phyloP scores from a whole-genome alignment of 2,888 invertebrate species.

The Drosophila austrosaltans region DNA sequence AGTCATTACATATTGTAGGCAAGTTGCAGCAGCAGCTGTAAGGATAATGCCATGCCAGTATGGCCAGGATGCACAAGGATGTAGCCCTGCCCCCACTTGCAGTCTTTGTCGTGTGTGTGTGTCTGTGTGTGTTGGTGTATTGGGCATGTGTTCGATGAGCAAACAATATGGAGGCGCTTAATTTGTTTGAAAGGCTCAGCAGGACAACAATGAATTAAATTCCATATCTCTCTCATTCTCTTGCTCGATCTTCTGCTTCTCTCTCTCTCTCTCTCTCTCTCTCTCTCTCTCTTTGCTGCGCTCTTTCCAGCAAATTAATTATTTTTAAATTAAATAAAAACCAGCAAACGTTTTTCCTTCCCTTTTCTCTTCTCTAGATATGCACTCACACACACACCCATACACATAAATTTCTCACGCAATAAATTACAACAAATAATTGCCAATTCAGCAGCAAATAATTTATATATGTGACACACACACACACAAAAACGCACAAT shows the following conservation, averaged over 20 bases:
- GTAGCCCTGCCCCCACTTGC: background rate
- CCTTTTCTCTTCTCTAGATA: background rate
- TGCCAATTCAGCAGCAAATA: slow-evolving; percentile 73
- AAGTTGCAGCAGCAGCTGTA: slow-evolving; percentile 44
- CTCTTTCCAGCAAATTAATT: slow-evolving; percentile 52
- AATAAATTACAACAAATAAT: slow-evolving; percentile 72
- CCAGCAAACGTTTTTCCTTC: slow-evolving; percentile 24
- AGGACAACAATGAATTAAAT: slow-evolving; percentile 38
- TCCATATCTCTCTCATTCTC: slow-evolving; percentile 26
- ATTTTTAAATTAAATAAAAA: slow-evolving; percentile 65
- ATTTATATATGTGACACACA: slow-evolving; percentile 61
- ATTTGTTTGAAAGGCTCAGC: slow-evolving; percentile 58
- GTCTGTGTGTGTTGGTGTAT: background rate
- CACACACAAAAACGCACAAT: slow-evolving; percentile 31
- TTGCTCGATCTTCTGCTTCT: background rate
- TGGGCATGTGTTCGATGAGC: slow-evolving; percentile 32
- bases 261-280: background rate
- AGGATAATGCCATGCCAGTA: slow-evolving; percentile 15
- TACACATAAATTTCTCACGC: slow-evolving; percentile 56
- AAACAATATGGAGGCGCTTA: slow-evolving; percentile 53
- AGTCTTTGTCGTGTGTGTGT: slow-evolving; percentile 19
- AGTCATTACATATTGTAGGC: slow-evolving; percentile 70
- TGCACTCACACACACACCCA: slow-evolving; percentile 16
- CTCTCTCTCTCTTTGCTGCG: background rate
- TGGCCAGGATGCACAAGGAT: slow-evolving; percentile 15